Conservation (phyloP, 2,113 vertebrate species). For the Daboia siamensis region DNA sequence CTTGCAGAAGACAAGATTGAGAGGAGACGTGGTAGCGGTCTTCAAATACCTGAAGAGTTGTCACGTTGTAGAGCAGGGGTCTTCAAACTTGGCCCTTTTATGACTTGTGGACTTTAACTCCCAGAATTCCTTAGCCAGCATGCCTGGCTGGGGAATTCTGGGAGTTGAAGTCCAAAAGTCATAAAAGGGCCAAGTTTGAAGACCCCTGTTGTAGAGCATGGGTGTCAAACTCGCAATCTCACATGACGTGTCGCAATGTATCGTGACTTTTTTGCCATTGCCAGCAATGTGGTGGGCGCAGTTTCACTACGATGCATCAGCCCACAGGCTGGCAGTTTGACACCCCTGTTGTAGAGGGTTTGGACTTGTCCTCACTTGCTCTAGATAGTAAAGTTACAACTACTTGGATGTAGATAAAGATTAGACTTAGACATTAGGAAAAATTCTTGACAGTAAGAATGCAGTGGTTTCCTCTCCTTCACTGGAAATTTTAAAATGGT, state of each 20-base stretch:
- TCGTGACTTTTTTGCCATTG: no score
- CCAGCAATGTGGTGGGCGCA: no score
- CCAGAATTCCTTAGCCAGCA: no score
- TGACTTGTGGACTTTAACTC: no score
- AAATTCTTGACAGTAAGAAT: background rate
- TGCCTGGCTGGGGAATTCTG: no score
- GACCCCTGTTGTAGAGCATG: background rate
- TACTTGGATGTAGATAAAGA: background rate
- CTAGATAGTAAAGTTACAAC: background rate
- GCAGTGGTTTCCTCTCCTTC: background rate
- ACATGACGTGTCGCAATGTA: no score
- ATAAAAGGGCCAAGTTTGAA: no score
- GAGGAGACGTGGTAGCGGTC: background rate
- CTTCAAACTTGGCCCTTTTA: no score
- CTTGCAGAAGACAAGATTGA: background rate
- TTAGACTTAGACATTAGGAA: background rate
- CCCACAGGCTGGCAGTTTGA: no score
- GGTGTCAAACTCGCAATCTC: no score
- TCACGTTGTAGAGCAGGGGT: background rate
- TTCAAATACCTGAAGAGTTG: background rate
- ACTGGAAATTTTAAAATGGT: background rate
- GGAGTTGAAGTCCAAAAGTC: no score
- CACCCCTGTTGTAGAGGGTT: background rate
- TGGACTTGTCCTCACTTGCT: background rate
- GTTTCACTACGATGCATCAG: no score